Base-by-base conservation (phyloP, 2,797 vertebrate species). In the Eulemur coronatus region DNA sequence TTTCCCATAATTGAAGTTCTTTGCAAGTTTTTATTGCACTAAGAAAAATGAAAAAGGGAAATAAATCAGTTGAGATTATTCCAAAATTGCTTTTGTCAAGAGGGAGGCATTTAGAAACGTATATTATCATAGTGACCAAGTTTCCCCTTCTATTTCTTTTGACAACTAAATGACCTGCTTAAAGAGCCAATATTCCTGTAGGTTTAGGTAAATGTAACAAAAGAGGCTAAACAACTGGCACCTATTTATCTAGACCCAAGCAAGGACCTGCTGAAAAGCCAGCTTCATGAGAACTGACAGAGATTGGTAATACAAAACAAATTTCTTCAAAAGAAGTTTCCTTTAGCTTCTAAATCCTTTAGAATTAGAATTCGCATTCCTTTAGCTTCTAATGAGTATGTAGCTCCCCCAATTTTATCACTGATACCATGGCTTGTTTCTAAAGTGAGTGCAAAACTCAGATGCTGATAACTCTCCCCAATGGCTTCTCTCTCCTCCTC, bases 1-100 rank as follows among this genome's bases (percentile, higher is more conserved):
- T 98, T 96, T 97, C 89, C 94, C 94, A 97, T 97, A 98, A 97
- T 80, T 98, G 90, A 97, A 96, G 92, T 92, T 96, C 94, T 97
- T 97, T 96, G 87, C 81, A 95, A 96, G 96, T 95, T 97, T 96
- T 98, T 97, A 96, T 15, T 94, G 82, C 78, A 95, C 93, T 84
- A 96, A 98, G 97, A 43, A 95, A 97, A 96, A 96, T 84, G 78
- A 94, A 95, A 94, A 96, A 84, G 87, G 81, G 82, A 97, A 97
- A 97, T 94, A 89, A 96, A 95, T 81, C 78, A 82, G 28, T 89
- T 80, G 93, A 96, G 87, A 97, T 78, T 63, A 82, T 93, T 97
- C 87, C 96, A 97, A 96, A 96, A 96, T 48, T 94, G 67, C 78
- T 97, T 92, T 89, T 95, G 95, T 96, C 85, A 94, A 89, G 65